phyloP scores from a whole-genome alignment of 2,797 vertebrate genomes.

The Echeneis naucrates region DNA sequence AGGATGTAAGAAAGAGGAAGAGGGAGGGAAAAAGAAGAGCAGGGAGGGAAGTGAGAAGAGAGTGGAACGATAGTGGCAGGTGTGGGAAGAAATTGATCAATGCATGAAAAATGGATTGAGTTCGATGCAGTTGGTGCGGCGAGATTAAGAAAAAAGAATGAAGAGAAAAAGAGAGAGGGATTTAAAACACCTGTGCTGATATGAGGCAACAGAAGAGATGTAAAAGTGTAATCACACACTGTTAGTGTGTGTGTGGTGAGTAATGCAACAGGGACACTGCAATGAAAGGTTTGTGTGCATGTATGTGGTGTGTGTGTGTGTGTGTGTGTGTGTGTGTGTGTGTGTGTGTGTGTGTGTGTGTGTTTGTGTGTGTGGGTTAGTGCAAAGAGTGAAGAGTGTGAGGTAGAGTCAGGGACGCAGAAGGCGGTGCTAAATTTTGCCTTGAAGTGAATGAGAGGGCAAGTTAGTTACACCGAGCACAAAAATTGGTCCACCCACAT shows the following conservation, averaged over 20 bases:
- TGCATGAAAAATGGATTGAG: slow-evolving; percentile 71
- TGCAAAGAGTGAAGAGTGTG: slow-evolving; percentile 80
- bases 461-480: slow-evolving; percentile 84
- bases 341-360: slow-evolving; percentile 30
- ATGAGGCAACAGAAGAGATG: slow-evolving; percentile 67
- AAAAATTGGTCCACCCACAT: slow-evolving; percentile 79
- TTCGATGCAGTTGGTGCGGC: slow-evolving; percentile 72
- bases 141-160: slow-evolving; percentile 72
- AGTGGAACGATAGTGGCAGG: slow-evolving; percentile 51
- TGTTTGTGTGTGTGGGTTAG: slow-evolving; percentile 67
- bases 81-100: slow-evolving; percentile 60
- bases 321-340: slow-evolving; percentile 45
- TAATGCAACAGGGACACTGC: slow-evolving; percentile 80
- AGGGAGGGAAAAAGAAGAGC: slow-evolving; percentile 24
- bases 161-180: slow-evolving; percentile 74
- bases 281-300: slow-evolving; percentile 76
- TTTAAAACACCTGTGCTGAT: slow-evolving; percentile 76
- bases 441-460: slow-evolving; percentile 87
- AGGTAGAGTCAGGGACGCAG: slow-evolving; percentile 85
- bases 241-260: slow-evolving; percentile 72
- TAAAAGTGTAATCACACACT: slow-evolving; percentile 72
- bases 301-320: slow-evolving; percentile 44
- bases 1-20: slow-evolving; percentile 53
- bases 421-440: slow-evolving; percentile 83
- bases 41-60: slow-evolving; percentile 36